Base-by-base conservation (phyloP, 2,113 vertebrate species). In the Cebidichthys violaceus region DNA sequence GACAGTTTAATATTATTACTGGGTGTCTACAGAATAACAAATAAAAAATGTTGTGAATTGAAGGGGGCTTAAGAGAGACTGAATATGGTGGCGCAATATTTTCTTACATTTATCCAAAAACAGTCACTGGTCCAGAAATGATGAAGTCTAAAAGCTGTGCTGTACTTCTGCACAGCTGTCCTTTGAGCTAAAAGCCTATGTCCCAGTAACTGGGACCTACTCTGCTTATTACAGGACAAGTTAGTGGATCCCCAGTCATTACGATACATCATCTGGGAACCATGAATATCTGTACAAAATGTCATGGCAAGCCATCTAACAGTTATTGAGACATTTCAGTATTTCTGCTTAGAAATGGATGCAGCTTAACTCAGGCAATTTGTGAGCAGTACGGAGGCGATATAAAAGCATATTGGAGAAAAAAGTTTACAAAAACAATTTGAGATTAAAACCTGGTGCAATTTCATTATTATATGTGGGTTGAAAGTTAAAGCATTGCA, bases 1-100 rank as follows among this genome's bases (percentile, higher is more conserved):
- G 61, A 83, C 10, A 33, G 18, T 59, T 57, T 55, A 57, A 59
- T 59, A 84, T 69, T 81, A 64, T 75, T 41, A 29, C 37, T 70
- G 29, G n/a, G 68, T 45, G 2, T 76, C 47, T 9, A 50, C n/a
- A 72, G 20, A 55, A 73, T 54, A 74, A 41, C 60, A 84, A 71
- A 45, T 74, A 76, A 73, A 52, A 66, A 33, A 17, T 37, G 22
- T n/a, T 73, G 45, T 76, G 37, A 24, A 78, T 52, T 64, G 24
- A 27, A 55, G 24, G 14, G 2, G 35, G 39, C 66, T 15, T 29
- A 20, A 52, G 22, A 18, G 35, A 24, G 27, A n/a, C n/a, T 45
- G 52, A 37, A 20, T 9, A 10, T 6, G 7, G 20, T 22, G 18
- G 57, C 50, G 22, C 20, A 22, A 52, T 57, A 60, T 73, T 6